Conservation (phyloP, 2,797 vertebrate species). For the Fringilla coelebs region DNA sequence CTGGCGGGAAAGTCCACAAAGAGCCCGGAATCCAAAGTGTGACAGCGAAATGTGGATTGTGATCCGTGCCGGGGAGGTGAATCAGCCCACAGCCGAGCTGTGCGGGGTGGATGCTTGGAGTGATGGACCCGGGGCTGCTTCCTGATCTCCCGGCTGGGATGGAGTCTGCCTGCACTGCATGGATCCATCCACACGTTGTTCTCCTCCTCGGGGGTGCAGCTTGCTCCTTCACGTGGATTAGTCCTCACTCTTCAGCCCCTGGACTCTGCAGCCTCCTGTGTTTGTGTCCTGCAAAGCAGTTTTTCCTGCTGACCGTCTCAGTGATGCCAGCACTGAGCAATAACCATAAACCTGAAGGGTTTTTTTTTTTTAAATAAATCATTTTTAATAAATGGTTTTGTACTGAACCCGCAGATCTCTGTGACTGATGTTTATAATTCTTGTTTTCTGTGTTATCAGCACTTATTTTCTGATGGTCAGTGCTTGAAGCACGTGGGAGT, state of each 20-base stretch:
- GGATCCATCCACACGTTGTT: fast-evolving
- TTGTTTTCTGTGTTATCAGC: not conserved
- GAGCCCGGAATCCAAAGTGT: conserved; percentile 33
- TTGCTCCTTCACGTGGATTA: not conserved
- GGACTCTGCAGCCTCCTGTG: not conserved
- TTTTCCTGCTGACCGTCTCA: not conserved
- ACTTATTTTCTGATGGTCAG: not conserved
- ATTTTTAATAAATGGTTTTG: not conserved
- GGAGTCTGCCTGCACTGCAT: not conserved
- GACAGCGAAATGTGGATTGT: not conserved
- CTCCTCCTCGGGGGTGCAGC: not conserved
- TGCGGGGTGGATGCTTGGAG: not conserved
- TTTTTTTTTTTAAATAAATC: not conserved
- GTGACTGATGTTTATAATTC: not conserved
- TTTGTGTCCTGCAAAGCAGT: not conserved
- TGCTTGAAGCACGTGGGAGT: not conserved
- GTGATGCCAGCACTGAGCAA: not conserved
- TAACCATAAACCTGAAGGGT: not conserved
- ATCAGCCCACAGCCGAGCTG: not conserved
- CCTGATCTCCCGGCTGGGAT: not conserved
- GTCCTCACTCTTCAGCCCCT: not conserved
- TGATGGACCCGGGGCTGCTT: fast-evolving
- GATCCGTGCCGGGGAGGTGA: fast-evolving
- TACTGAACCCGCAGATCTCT: not conserved
- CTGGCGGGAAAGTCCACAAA: not conserved